Conservation (phyloP, 2,797 vertebrate species). For the Dicrostonyx torquatus region DNA sequence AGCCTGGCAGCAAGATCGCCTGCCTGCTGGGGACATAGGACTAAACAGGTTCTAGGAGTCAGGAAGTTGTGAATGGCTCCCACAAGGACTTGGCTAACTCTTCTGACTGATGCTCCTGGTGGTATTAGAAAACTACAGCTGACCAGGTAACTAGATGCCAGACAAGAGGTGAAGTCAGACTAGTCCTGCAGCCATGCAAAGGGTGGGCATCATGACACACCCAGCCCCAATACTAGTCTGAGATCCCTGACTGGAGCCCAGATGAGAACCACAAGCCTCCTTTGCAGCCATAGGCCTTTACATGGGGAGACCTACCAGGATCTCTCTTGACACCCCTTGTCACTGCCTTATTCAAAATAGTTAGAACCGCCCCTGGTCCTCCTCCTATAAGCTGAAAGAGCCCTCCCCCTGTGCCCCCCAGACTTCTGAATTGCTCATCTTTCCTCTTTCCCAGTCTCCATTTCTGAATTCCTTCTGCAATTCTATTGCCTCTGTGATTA, state of each 20-base stretch:
- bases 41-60: neutral
- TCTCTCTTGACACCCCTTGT: neutral
- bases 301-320: neutral
- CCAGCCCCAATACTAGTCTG: neutral
- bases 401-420: neutral
- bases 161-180: neutral
- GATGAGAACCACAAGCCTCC: neutral
- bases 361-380: neutral
- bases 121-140: neutral
- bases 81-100: neutral
- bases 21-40: neutral
- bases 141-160: too few species aligned
- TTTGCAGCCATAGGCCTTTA: neutral
- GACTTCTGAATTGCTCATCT: neutral
- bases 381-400: neutral
- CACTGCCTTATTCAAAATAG: neutral
- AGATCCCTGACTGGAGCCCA: neutral
- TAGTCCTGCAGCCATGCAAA: neutral
- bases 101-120: neutral
- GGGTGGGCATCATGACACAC: neutral
- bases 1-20: neutral
- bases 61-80: neutral
- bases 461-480: neutral
- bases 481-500: rapidly evolving
- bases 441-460: neutral